These are phyloP conservation scores for Gavia stellata DNA, from an alignment of 2,113 vertebrate genomes.

Conservation along the genomic window DNA sequence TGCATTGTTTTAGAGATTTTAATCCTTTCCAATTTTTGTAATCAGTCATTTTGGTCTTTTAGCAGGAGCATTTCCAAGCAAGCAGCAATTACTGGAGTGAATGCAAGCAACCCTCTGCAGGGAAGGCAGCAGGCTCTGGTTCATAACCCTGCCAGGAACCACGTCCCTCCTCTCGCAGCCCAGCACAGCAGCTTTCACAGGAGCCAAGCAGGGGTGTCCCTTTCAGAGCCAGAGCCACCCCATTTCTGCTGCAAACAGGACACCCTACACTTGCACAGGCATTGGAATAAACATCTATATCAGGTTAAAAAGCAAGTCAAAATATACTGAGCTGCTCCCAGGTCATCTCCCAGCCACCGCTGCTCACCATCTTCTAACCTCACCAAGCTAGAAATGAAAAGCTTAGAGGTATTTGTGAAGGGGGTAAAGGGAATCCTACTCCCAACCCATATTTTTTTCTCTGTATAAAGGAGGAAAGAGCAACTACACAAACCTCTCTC, in stretches of 20 bases:
- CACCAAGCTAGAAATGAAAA: neutral
- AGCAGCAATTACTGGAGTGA: neutral
- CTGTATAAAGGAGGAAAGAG: neutral
- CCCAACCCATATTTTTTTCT: neutral
- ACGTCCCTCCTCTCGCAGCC: accelerated
- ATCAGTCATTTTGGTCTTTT: constrained; percentile 51
- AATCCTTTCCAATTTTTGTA: constrained; percentile 53
- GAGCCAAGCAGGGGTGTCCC: neutral
- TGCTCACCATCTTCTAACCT: neutral
- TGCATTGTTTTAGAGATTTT: constrained; percentile 52
- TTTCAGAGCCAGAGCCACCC: neutral
- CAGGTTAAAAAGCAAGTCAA: neutral
- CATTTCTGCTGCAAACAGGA: neutral
- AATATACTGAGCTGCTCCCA: accelerated
- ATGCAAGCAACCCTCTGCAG: neutral
- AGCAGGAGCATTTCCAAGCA: constrained; percentile 20
- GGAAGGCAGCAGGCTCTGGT: neutral
- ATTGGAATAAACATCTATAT: neutral
- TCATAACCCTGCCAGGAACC: neutral
- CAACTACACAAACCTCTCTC: neutral
- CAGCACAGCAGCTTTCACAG: accelerated
- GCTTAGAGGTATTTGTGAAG: neutral
- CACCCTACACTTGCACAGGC: neutral
- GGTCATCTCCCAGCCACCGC: neutral
- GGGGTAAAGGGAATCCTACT: neutral